phyloP scores from a whole-genome alignment of 2,797 vertebrate species.

The Chrysocyon brachyurus region DNA sequence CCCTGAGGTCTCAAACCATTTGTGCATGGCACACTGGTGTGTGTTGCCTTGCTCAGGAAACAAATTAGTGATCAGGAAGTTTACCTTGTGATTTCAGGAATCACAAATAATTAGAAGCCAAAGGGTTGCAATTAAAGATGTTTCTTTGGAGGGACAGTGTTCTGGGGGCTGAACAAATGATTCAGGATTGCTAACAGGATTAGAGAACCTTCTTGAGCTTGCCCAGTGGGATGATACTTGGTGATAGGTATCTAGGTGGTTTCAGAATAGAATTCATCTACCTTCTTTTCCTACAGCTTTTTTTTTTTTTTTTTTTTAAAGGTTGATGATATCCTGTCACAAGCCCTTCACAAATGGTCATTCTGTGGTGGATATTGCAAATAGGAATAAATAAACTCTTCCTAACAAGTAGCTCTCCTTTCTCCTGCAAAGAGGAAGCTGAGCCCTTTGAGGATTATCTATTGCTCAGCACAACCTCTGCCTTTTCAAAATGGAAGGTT shows the following conservation, averaged over 20 bases:
- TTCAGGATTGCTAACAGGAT: neutral
- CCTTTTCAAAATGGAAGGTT: constrained; percentile 36
- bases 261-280: neutral
- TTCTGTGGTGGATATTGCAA: neutral
- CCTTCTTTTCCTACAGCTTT: neutral
- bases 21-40: neutral
- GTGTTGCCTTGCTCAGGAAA: constrained; percentile 3
- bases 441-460: constrained; percentile 48
- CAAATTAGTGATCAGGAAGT: neutral
- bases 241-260: neutral
- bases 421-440: constrained; percentile 28
- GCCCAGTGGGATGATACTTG: neutral
- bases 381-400: constrained; percentile 7
- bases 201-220: neutral
- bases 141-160: neutral
- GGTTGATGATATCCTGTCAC: neutral
- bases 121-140: neutral
- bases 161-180: constrained; percentile 6
- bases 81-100: neutral
- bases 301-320: neutral
- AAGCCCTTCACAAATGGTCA: neutral
- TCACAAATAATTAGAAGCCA: constrained; percentile 35
- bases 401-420: neutral
- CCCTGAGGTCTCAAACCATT: neutral
- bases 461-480: neutral